phyloP scores from a whole-genome alignment of 1,140 invertebrate species.

The Harpegnathos saltator region DNA sequence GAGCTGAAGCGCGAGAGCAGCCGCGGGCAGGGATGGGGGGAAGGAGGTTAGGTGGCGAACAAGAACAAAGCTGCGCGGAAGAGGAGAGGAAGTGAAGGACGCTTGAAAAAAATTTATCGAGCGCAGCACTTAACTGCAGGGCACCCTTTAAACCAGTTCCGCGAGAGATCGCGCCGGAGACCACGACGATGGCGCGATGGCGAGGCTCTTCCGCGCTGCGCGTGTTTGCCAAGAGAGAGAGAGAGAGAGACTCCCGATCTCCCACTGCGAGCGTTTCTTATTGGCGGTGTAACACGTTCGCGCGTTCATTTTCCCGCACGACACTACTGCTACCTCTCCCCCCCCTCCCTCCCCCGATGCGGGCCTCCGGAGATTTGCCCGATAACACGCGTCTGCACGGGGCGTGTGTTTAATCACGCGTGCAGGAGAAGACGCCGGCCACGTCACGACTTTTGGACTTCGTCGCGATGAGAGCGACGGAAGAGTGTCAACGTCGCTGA shows the following conservation, averaged over 20 bases:
- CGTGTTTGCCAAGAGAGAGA: too few species aligned
- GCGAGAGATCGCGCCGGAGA: constrained; percentile 29
- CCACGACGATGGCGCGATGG: too few species aligned
- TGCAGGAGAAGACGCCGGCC: too few species aligned
- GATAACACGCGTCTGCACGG: too few species aligned
- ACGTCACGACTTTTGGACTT: too few species aligned
- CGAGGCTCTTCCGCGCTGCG: neutral
- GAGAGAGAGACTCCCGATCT: constrained; percentile 8
- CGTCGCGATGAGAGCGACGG: too few species aligned
- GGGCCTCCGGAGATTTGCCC: too few species aligned
- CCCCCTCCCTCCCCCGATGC: too few species aligned
- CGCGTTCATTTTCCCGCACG: too few species aligned
- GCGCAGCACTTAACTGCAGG: constrained; percentile 71
- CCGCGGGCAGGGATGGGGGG: constrained; percentile 43
- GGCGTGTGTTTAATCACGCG: neutral
- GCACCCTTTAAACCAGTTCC: constrained; percentile 64
- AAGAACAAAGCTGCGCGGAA: constrained; percentile 65
- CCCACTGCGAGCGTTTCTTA: neutral
- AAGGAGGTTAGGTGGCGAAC: constrained; percentile 63
- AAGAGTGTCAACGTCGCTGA: too few species aligned
- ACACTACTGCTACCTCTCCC: too few species aligned
- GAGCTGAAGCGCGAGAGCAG: constrained; percentile 64
- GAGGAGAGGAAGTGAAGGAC: constrained; percentile 60
- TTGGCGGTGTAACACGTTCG: neutral
- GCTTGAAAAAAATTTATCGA: constrained; percentile 75